Base-by-base conservation (phyloP, 2,888 invertebrate genomes). In the Dyspetes luteomarginatus region DNA sequence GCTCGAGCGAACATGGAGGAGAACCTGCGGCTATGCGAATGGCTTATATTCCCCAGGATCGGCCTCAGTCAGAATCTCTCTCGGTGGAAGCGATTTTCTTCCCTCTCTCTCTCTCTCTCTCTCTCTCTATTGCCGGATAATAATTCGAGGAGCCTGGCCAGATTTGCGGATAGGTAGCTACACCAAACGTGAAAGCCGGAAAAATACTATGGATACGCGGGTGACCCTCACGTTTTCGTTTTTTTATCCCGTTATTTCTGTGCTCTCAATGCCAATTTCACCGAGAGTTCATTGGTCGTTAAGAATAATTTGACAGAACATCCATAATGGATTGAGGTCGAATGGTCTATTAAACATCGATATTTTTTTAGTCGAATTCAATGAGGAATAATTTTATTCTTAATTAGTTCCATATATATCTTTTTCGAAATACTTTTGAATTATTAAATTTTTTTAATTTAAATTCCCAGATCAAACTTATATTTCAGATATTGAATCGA, bases 11-110 rank as follows among this genome's bases (percentile, higher is more conserved):
- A 41, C 12, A 56, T 9, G 26, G 71, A 67, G 50, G 50, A 55
- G 78, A 72, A 65, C 36, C 64, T 65, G 74, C 79, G 79, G 69
- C 79, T 74, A 68, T 62, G 36, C 78, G 68, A 78, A 78, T 78
- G 68, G 71, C 68, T 78, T 78, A 67, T 56, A 74, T 56, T 17
- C 50, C 17, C 50, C 15, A 41, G 45, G 36, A 41, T 41, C 43
- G 30, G 26, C 56, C 36, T 24, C n/a, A 58, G 60, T 12, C 12
- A 36, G 36, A 12, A 36, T 36, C 36, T 52, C 43, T 74, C 67
- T 56, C 60, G 12, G 30, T 22, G 52, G 58, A 79, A 74, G 69
- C 71, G 69, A 75, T 79, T 75, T 79, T 58, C 73, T n/a, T n/a
- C n/a, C n/a, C n/a, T n/a, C n/a, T n/a, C 71, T 64, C 60, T 67